Conservation (phyloP, 1,140 invertebrate genomes). For the Eubasilissa regina region DNA sequence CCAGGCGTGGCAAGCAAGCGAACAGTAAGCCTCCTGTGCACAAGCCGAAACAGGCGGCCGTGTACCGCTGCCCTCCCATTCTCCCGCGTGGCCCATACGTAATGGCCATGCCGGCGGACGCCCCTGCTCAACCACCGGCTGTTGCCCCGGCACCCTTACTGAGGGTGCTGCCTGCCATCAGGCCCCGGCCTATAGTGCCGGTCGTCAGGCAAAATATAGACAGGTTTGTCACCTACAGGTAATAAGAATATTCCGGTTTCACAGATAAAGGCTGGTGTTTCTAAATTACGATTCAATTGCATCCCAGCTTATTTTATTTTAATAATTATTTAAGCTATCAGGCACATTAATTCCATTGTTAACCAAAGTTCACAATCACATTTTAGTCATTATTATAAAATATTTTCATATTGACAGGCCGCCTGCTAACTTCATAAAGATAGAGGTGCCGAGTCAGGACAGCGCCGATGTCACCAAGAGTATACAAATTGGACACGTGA, state of each 20-base stretch:
- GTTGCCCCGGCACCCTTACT: slow-evolving; percentile 38
- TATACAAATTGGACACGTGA: not conserved
- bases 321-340: no score
- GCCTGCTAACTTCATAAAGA: not conserved
- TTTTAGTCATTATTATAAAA: not conserved
- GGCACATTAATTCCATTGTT: no score
- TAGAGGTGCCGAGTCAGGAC: not conserved
- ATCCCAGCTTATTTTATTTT: no score
- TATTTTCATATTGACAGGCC: slow-evolving; percentile 8
- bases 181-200: slow-evolving; percentile 13
- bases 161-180: slow-evolving; percentile 28
- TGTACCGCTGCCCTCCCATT: not conserved
- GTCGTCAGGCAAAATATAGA: slow-evolving; percentile 1
- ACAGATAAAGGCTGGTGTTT: no score
- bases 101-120: no score
- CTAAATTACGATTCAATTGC: no score
- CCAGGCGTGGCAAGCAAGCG: slow-evolving; percentile 2
- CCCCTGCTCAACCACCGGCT: not conserved
- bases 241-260: not conserved
- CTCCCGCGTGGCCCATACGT: slow-evolving; percentile 22
- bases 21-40: not conserved
- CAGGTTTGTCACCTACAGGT: slow-evolving; percentile 11
- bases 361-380: no score
- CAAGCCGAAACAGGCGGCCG: not conserved
- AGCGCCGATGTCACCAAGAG: not conserved